These are phyloP conservation scores for Boloria euphrosyne DNA, from an alignment of 2,888 invertebrate genomes.

Conservation along the genomic window DNA sequence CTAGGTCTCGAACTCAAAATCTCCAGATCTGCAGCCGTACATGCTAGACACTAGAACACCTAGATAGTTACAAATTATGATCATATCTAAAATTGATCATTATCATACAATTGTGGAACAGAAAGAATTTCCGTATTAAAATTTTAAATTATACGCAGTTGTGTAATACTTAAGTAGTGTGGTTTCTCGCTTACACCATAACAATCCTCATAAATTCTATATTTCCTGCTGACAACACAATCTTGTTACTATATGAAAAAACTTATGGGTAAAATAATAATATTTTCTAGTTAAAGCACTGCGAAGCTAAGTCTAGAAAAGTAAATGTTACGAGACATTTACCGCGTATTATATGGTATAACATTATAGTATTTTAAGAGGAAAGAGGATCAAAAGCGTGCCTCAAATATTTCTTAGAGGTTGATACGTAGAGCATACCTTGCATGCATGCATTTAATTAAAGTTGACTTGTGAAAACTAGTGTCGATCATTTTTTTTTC, in stretches of 20 bases:
- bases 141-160: too few species aligned
- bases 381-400: slow-evolving; percentile 12
- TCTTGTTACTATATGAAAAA: not conserved
- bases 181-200: too few species aligned
- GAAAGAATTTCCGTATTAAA: too few species aligned
- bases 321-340: not conserved
- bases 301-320: not conserved
- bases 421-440: not conserved
- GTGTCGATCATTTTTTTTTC: too few species aligned
- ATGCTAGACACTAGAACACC: too few species aligned
- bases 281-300: not conserved
- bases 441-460: not conserved
- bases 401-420: not conserved
- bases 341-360: not conserved
- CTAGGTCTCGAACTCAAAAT: too few species aligned
- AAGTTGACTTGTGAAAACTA: not conserved
- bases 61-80: too few species aligned
- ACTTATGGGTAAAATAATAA: not conserved
- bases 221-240: not conserved
- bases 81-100: too few species aligned
- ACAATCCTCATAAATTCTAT: not conserved
- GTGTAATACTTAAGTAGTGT: too few species aligned
- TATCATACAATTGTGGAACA: too few species aligned
- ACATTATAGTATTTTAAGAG: not conserved
- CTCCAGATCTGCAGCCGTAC: too few species aligned